Base-by-base conservation (phyloP, 2,797 vertebrate genomes). In the Pseudopleuronectes americanus region DNA sequence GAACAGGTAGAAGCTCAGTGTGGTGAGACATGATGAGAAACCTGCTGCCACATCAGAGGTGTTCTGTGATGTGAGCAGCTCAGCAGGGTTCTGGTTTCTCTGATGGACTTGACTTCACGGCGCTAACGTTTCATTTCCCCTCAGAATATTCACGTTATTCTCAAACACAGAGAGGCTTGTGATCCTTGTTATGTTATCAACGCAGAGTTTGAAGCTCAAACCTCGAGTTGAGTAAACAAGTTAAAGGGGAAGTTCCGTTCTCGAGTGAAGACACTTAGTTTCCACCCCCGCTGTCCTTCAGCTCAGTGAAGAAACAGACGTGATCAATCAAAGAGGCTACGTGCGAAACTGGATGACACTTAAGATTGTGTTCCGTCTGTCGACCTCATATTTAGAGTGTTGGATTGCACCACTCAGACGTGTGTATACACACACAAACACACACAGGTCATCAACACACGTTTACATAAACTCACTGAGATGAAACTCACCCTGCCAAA, bases 401-500 rank as follows among this genome's bases (percentile, higher is more conserved):
- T 24, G 1, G 21, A 57, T 26, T 61, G 10, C 26, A 19, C 22
- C 52, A 36, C 48, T 61, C 9, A 19, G n/a, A 68, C 10, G 33
- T 31, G 14, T 23, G 36, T 45, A 56, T 10, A 38, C 55, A 57
- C 4, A 57, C 19, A n/a, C 28, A 4, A 8, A 21, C 13, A 54
- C 7, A 28, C 16, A 28, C 7, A 51, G 2, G 22, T 19, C 26
- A 26, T 26, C 26, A 26, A 23, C 47, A 49, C n/a, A 49, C n/a
- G 8, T 2, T 43, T 6, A n/a, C 16, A 51, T 23, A 23, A 45
- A 51, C 19, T 41, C 8, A 36, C 16, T 6, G 7, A 21, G 24
- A 57, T n/a, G 52, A 57, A 24, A 83, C 96, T 92, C 89, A 99
- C 98, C 97, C 97, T 0, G 97, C 97, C 24, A 99, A 71, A 85